Evolutionary conservation across 1,140 invertebrate species (phyloP), one percentile per base, ranked within the genome.

Genomic region (Bombus waltoni): DNA sequence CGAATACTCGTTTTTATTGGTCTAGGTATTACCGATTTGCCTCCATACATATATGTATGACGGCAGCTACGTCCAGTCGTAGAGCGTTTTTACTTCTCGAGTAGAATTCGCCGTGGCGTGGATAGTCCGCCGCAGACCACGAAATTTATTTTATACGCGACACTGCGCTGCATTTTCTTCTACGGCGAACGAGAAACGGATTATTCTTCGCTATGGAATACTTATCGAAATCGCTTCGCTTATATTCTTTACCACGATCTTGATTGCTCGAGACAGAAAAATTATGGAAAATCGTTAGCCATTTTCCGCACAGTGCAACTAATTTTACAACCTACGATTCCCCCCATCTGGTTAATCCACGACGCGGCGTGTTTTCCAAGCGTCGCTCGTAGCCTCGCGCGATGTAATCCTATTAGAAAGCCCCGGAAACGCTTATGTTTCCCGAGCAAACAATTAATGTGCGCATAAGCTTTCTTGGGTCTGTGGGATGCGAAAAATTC

Each of bases 101-200:
- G 47, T 22, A 22, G 18, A 53, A 53, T 53, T 53, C 47, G 22
- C 47, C 47, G 18, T 53, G 47, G 47, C 47, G 47, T 53, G 47
- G 47, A 53, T 53, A 53, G 47, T 18, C 47, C 47, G 6, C 18
- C 71, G 72, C 77, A 78, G 68, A 85, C 38, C 47, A 22, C 38
- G 70, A 53, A 85, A 87, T 85, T 85, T 87, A 79, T 68, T 87
- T 78, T 73, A 47, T 11, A 25, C 68, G 35, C 68, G 22, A 28
- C 38, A 2, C 18, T 25, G 9, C 18, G 70, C 35, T 38, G 25
- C 35, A 25, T 3, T 9, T 53, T 57, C 44, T 3, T 15, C 32
- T 28, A n/a, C 44, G 28, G 13, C 32, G 32, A 38, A 35, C 68
- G 47, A 53, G 35, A 40, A 59, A 59, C 79, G 4, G 38, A 68